Percentiles rank a stretch among this genome's conserved stretches.
Evolutionary conservation across 2,113 vertebrate species (phyloP).

Genomic region (Dipodomys merriami): DNA sequence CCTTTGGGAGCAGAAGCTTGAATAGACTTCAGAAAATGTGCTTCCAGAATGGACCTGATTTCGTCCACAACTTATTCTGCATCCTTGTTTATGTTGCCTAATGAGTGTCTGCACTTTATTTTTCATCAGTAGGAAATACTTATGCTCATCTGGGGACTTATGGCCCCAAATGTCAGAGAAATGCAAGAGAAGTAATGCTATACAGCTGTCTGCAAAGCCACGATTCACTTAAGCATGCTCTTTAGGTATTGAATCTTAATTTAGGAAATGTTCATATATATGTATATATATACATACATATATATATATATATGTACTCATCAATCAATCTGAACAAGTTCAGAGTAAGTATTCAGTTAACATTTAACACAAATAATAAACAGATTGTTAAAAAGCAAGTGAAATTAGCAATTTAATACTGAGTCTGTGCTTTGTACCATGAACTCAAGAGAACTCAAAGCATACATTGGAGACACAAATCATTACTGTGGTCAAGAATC

Average conservation of each 20-base stretch:
- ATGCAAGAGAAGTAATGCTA: background rate
- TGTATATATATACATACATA: too few relatives aligned
- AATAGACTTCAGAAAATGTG: background rate
- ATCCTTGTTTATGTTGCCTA: background rate
- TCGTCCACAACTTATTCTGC: background rate
- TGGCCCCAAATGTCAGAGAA: background rate
- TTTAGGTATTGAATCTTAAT: background rate
- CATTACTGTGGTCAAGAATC: background rate
- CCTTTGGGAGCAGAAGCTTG: constrained; percentile 22
- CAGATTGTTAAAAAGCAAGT: background rate
- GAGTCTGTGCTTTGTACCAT: background rate
- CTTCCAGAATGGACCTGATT: background rate
- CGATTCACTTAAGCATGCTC: background rate
- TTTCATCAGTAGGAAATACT: too few relatives aligned
- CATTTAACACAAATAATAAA: background rate
- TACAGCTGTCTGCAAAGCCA: background rate
- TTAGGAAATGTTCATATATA: background rate
- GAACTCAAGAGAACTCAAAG: background rate
- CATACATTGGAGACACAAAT: background rate
- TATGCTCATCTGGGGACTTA: background rate
- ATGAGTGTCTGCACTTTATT: background rate
- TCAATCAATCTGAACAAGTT: background rate
- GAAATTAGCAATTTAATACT: background rate
- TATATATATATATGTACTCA: background rate
- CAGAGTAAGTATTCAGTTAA: background rate